Evolutionary conservation across 2,113 vertebrate genomes (phyloP).

Genomic region (Scomber japonicus): DNA sequence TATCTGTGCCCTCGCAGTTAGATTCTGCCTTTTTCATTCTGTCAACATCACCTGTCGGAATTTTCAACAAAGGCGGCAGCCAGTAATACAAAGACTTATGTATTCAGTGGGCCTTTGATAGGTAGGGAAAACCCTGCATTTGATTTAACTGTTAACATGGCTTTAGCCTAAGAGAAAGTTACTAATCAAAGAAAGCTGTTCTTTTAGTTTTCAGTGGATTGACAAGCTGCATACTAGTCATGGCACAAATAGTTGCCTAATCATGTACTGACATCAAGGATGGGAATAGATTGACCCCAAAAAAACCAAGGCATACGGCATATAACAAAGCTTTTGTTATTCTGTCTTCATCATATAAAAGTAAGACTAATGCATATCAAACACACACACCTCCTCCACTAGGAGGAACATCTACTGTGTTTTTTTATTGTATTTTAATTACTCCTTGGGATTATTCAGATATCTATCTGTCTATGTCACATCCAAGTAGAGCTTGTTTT

Average conservation of each 20-base stretch:
- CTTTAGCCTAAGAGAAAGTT: not conserved
- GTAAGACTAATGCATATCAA: not conserved
- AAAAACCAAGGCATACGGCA: too few species aligned
- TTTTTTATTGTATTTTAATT: not conserved
- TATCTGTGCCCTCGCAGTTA: too few species aligned
- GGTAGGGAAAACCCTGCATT: too few species aligned
- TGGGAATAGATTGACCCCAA: not conserved
- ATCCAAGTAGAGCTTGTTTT: not conserved
- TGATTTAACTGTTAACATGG: conserved; percentile 1
- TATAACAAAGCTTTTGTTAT: not conserved
- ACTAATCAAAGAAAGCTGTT: conserved; percentile 4
- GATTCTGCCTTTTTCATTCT: too few species aligned
- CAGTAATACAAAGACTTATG: too few species aligned
- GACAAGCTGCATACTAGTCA: not conserved
- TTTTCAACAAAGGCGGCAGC: too few species aligned
- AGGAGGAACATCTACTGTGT: not conserved
- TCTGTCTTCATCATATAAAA: not conserved
- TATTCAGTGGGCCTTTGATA: too few species aligned
- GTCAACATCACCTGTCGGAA: too few species aligned
- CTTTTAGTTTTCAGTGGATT: not conserved
- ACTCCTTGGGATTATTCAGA: too few species aligned
- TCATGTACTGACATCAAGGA: not conserved
- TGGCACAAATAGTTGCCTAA: not conserved
- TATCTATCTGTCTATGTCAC: not conserved
- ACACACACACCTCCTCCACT: not conserved